A percentile compares a stretch with the other conserved stretches of the same genome.
Conservation (phyloP, 1,140 invertebrate genomes). For the Pseudobourletiella spinata region DNA sequence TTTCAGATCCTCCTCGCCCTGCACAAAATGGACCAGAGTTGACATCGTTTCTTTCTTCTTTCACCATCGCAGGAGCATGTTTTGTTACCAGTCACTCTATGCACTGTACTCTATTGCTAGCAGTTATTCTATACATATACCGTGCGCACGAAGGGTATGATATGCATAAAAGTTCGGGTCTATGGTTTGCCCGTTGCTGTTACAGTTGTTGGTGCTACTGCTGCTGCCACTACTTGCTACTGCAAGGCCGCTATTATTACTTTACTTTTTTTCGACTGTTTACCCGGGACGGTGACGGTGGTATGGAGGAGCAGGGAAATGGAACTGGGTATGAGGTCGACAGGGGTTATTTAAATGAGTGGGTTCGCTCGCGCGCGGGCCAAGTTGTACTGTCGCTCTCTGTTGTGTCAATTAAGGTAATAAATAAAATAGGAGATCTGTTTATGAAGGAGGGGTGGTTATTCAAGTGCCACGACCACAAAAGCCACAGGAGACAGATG, state of each 20-base stretch:
- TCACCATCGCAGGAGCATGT: no score
- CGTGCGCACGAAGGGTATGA: neutral
- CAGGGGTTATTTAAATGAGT: neutral
- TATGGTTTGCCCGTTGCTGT: no score
- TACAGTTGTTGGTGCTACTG: no score
- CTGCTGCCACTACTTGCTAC: no score
- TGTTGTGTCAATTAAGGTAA: constrained; percentile 36
- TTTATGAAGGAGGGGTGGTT: constrained; percentile 31
- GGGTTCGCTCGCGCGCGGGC: neutral
- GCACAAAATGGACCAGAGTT: neutral
- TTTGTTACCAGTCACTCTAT: neutral
- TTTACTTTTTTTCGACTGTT: no score
- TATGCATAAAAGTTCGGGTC: no score
- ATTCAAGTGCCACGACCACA: constrained; percentile 34
- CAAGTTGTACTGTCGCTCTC: neutral
- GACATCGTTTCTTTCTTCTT: no score
- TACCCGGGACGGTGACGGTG: no score
- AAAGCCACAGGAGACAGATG: constrained; percentile 33
- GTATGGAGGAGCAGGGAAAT: neutral
- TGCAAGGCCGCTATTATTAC: no score
- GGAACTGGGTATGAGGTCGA: neutral
- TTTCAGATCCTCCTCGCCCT: neutral
- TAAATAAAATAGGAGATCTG: constrained; percentile 36
- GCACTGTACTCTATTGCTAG: neutral
- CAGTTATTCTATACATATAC: neutral